phyloP scores from a whole-genome alignment of 2,797 vertebrate genomes.

The Dermochelys coriacea region DNA sequence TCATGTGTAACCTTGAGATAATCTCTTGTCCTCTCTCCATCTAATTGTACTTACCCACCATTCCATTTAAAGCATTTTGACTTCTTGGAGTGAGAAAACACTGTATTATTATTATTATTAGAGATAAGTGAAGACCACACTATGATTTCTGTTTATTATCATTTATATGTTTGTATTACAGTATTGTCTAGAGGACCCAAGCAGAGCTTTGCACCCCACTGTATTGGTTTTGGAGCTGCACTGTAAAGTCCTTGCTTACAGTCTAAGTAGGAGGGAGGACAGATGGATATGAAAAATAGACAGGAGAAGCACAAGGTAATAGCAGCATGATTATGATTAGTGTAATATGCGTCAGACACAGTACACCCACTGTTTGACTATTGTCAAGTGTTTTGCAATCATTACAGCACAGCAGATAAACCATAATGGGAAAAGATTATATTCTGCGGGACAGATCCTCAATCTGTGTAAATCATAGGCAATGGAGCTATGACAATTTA shows the following conservation, averaged over 20 bases:
- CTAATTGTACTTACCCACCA: background rate
- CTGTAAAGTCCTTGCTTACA: background rate
- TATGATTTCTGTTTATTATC: background rate
- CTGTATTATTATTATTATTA: background rate
- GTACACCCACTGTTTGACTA: conserved; percentile 67
- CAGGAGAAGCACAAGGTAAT: background rate
- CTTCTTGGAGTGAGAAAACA: background rate
- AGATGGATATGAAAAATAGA: conserved; percentile 59
- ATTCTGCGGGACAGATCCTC: conserved; percentile 35
- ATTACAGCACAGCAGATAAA: conserved; percentile 70
- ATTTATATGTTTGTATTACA: background rate
- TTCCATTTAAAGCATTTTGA: background rate
- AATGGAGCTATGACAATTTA: background rate
- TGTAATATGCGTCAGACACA: conserved; percentile 45
- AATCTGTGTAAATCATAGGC: conserved; percentile 32
- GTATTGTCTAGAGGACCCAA: background rate
- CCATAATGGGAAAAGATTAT: conserved; percentile 56
- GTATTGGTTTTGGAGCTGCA: background rate
- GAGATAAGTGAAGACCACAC: background rate
- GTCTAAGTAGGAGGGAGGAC: conserved; percentile 47
- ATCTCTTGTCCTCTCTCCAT: background rate
- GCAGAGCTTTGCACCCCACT: background rate
- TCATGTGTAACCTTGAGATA: background rate
- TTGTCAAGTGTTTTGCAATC: conserved; percentile 49
- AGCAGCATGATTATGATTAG: conserved; percentile 31